These are phyloP conservation scores for Sanderia malayensis DNA, from an alignment of 30 jellyfish, hydroid and myxozoan genomes.

Conservation along the genomic window DNA sequence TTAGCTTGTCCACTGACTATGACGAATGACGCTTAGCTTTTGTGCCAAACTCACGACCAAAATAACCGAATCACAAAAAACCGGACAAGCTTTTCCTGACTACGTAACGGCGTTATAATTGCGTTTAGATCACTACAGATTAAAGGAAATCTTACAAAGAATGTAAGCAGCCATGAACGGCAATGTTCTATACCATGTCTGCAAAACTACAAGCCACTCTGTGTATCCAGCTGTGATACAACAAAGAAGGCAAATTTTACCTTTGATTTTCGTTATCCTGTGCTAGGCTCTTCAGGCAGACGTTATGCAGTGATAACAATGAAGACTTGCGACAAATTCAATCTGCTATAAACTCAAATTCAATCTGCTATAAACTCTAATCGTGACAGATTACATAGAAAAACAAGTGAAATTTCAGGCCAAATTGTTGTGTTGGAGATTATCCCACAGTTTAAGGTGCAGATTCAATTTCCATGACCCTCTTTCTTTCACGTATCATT, in stretches of 20 bases:
- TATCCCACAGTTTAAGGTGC: constrained; percentile 2
- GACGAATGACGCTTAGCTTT: no score
- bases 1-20: no score
- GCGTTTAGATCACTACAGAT: background rate
- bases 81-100: constrained; percentile 4
- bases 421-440: background rate
- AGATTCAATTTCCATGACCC: no score
- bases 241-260: no score
- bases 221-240: constrained; percentile 2
- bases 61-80: background rate
- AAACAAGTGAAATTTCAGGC: background rate
- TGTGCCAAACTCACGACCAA: no score
- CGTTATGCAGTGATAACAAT: background rate
- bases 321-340: background rate
- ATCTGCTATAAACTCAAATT: background rate
- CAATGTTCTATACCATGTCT: no score
- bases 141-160: background rate
- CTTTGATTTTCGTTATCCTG: no score
- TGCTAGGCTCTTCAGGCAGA: no score
- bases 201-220: no score
- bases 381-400: background rate
- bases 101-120: background rate
- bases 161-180: no score
- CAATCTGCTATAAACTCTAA: no score
- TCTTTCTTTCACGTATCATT: no score